phyloP scores from a whole-genome alignment of 2,113 vertebrate genomes.

The Dunckerocampus dactyliophorus region DNA sequence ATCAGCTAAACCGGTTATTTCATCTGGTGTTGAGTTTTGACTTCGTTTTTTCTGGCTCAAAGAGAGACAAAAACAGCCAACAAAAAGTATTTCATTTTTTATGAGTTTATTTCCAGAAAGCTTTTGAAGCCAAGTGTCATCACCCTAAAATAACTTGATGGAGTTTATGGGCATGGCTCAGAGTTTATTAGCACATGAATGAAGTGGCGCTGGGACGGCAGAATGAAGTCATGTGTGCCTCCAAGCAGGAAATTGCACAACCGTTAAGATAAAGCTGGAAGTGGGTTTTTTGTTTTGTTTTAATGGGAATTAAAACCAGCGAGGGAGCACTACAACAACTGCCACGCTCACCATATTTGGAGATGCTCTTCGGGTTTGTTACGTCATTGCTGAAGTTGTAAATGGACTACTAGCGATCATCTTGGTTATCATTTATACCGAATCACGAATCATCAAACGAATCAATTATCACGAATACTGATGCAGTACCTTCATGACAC shows the following conservation, averaged over 20 bases:
- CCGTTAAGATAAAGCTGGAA: slow-evolving; percentile 13
- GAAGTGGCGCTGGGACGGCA: slow-evolving; percentile 3
- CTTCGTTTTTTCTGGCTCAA: background rate
- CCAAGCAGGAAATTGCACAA: slow-evolving; percentile 5
- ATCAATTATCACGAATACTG: background rate
- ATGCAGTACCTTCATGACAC: background rate
- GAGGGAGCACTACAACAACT: background rate
- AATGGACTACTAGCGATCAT: no score
- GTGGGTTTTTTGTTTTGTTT: background rate
- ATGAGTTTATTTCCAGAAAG: slow-evolving; percentile 21
- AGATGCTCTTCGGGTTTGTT: background rate
- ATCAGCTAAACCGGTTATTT: slow-evolving; percentile 46
- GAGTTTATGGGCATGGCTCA: slow-evolving; percentile 11
- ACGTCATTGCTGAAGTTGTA: no score
- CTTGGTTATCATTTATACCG: no score
- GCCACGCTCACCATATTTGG: background rate
- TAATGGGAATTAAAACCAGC: slow-evolving; percentile 13
- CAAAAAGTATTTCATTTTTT: slow-evolving; percentile 39
- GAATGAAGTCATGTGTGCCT: slow-evolving; percentile 13
- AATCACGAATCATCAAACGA: no score
- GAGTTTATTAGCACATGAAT: slow-evolving; percentile 19
- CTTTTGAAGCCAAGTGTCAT: slow-evolving; percentile 37
- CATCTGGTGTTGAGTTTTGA: slow-evolving; percentile 30
- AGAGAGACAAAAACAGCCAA: slow-evolving; percentile 18
- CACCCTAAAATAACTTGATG: slow-evolving; percentile 25